Evolutionary conservation across 30 jellyfish, hydroid and myxozoan genomes (phyloP).

Genomic region (Mastigias papua): DNA sequence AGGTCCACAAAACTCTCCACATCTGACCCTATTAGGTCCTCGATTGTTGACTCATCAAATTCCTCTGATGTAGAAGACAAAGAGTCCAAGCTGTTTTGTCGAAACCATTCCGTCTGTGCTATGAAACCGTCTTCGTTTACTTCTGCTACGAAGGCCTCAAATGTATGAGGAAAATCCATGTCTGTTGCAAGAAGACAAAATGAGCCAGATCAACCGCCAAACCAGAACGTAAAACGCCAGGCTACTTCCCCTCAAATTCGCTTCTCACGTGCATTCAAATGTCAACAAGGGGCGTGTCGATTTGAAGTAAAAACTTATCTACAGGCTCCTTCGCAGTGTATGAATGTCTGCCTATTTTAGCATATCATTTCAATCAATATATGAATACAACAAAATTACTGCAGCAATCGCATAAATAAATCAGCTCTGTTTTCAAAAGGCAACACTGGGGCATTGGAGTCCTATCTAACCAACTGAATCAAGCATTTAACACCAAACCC

Average conservation of each 20-base stretch:
- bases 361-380: too few species aligned
- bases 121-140: neutral
- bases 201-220: neutral
- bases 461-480: too few species aligned
- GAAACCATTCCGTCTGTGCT: constrained; percentile 47
- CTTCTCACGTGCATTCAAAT: constrained; percentile 40
- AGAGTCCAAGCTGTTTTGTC: constrained; percentile 58
- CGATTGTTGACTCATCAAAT: constrained; percentile 58
- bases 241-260: constrained; percentile 36
- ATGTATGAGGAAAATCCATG: neutral
- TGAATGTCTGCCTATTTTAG: too few species aligned
- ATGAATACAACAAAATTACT: too few species aligned
- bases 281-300: constrained; percentile 48
- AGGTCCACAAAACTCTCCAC: constrained; percentile 6
- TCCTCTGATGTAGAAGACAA: constrained; percentile 23
- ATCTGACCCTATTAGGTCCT: constrained; percentile 15
- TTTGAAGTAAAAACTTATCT: neutral
- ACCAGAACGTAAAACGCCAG: neutral
- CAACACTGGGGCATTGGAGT: too few species aligned
- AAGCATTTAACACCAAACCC: too few species aligned
- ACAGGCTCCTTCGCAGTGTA: neutral
- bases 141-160: neutral
- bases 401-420: too few species aligned
- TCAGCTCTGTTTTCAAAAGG: too few species aligned
- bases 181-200: neutral